Base-by-base conservation (phyloP, 2,797 vertebrate genomes). In the Alcedo quadribrachys region DNA sequence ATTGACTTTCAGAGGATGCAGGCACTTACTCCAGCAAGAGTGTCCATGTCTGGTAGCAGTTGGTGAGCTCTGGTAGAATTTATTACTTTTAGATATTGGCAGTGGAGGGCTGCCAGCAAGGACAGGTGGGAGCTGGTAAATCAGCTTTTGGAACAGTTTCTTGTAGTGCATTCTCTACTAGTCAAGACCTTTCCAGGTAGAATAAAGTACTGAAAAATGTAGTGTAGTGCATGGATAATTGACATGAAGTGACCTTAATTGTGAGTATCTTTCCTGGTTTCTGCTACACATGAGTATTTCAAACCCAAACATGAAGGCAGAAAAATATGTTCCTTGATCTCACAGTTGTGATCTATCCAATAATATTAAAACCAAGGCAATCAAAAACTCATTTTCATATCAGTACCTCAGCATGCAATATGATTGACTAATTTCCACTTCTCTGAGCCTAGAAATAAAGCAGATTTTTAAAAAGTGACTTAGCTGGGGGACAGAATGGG, bases 221-320 rank as follows among this genome's bases (percentile, higher is more conserved):
- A 46, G 7, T 42, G 30, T 60, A 46, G 35, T 62, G 22, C 28
- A 27, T 33, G 32, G 40, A 66, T 75, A 58, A 62, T 51, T 48
- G 35, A 65, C 18, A 14, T 83, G 54, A 93, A 83, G 27, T 48
- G 48, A 74, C 10, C 30, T 73, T 53, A 61, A 27, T 15, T 76
- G 42, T 62, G 62, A 71, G 6, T 77, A 85, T 57, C 42, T 87
- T 74, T 82, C 33, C 42, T 53, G 22, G 11, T 75, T 87, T 87
- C 76, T 93, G 67, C 32, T 89, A 68, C 15, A 35, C 16, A 5
- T 50, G 24, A 67, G 32, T 89, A 89, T 92, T 92, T 93, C 54
- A 92, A 73, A 69, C 33, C 35, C 43, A 68, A 62, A 78, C 33
- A 55, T 3, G 8, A 81, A 55, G 27, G n/a, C 54, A 87, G 32